phyloP scores from a whole-genome alignment of 2,888 invertebrate species.

The Drosophila mayaguana region DNA sequence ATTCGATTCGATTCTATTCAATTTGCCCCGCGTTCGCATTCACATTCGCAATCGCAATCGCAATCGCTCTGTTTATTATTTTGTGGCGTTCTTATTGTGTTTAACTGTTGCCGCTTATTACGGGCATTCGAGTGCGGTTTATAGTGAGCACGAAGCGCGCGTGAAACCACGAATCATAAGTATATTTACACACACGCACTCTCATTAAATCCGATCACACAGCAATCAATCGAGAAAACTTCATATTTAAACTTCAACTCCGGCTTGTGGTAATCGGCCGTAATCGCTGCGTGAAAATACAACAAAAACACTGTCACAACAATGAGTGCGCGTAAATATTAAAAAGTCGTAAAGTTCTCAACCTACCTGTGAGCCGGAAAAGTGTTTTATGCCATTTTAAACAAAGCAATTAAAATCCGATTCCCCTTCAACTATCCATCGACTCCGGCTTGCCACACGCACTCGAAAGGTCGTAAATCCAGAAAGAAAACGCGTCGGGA shows the following conservation, averaged over 20 bases:
- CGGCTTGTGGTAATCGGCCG: conserved; percentile 9
- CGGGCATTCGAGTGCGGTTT: conserved; percentile 60
- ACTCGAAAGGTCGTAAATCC: conserved; percentile 62
- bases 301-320: conserved; percentile 62
- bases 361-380: conserved; percentile 40
- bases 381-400: conserved; percentile 72
- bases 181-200: conserved; percentile 19
- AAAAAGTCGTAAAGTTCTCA: conserved; percentile 70
- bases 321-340: conserved; percentile 71
- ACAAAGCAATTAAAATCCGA: conserved; percentile 72
- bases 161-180: conserved; percentile 37
- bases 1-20: conserved; percentile 40
- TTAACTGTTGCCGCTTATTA: conserved; percentile 77
- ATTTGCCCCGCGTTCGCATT: conserved; percentile 26
- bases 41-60: conserved; percentile 24
- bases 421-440: conserved; percentile 30
- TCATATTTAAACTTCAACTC: conserved; percentile 27
- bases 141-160: conserved; percentile 53
- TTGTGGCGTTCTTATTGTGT: conserved; percentile 77
- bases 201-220: conserved; percentile 24
- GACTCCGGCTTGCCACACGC: conserved; percentile 45
- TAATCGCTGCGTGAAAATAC: conserved; percentile 42
- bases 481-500: conserved; percentile 35
- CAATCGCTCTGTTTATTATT: conserved; percentile 65
- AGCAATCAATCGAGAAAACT: conserved; percentile 49